phyloP scores from a whole-genome alignment of 2,888 invertebrate genomes.

The Dimorphilus gyrociliatus region DNA sequence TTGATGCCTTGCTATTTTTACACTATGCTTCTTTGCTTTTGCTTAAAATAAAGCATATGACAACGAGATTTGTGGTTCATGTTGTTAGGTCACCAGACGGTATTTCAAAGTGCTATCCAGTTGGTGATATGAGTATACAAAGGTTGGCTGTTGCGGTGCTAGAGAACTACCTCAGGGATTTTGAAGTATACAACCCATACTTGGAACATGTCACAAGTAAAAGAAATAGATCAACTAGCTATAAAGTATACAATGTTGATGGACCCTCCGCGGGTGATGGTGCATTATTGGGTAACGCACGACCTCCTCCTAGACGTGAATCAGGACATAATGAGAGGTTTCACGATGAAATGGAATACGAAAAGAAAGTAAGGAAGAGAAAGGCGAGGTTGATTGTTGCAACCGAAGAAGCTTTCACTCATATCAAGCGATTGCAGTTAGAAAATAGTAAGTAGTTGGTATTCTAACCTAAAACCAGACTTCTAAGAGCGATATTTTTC shows the following conservation, averaged over 20 bases:
- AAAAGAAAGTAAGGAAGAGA: slow-evolving; percentile 73
- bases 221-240: slow-evolving; percentile 18
- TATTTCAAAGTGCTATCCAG: slow-evolving; percentile 62
- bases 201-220: slow-evolving; percentile 10
- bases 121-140: slow-evolving; percentile 61
- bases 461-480: background rate
- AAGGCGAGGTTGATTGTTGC: slow-evolving; percentile 75
- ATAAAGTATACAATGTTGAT: slow-evolving; percentile 92
- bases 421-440: slow-evolving; percentile 63
- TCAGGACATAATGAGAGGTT: slow-evolving; percentile 86
- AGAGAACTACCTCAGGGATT: slow-evolving; percentile 83
- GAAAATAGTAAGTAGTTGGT: slow-evolving; percentile 39
- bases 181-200: slow-evolving; percentile 89
- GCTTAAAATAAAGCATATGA: slow-evolving; percentile 77
- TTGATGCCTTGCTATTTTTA: slow-evolving; percentile 81
- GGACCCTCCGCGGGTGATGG: too few relatives aligned
- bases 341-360: slow-evolving; percentile 94
- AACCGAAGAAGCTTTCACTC: slow-evolving; percentile 93
- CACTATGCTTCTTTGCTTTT: slow-evolving; percentile 83
- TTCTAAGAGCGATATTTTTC: too few relatives aligned
- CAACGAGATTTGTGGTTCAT: slow-evolving; percentile 54
- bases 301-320: slow-evolving; percentile 59
- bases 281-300: too few relatives aligned
- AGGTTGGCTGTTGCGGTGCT: slow-evolving; percentile 83
- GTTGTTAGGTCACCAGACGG: slow-evolving; percentile 90